These are phyloP conservation scores for Leptodirus hochenwartii DNA, from an alignment of 2,888 invertebrate genomes.

Conservation along the genomic window DNA sequence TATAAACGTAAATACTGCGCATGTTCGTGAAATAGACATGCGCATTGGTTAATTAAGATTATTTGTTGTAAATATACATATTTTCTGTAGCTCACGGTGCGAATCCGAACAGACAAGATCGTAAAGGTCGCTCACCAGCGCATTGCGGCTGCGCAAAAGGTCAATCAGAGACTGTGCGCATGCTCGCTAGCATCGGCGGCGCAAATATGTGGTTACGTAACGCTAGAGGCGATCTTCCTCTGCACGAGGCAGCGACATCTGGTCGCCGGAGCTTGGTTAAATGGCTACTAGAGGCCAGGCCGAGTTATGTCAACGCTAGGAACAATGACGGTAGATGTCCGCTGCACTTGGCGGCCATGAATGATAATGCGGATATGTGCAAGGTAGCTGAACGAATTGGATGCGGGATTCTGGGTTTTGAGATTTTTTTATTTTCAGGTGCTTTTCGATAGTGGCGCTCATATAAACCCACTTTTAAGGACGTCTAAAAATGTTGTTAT, in stretches of 20 bases:
- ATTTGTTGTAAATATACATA: neutral
- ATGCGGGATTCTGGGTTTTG: neutral
- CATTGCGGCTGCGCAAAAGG: conserved; percentile 95
- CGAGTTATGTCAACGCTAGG: conserved; percentile 67
- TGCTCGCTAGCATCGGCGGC: conserved; percentile 49
- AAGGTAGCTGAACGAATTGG: conserved; percentile 31
- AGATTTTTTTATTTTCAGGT: conserved; percentile 1
- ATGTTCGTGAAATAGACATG: too few species aligned
- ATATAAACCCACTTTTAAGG: too few species aligned
- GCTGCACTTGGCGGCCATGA: conserved; percentile 83
- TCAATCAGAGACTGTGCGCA: conserved; percentile 51
- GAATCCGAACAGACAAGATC: conserved; percentile 81
- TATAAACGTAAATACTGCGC: too few species aligned
- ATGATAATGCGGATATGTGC: conserved; percentile 87
- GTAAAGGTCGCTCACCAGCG: conserved; percentile 80
- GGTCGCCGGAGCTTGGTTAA: conserved; percentile 75
- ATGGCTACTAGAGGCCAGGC: conserved; percentile 71
- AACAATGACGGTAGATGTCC: conserved; percentile 89
- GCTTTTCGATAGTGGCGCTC: too few species aligned
- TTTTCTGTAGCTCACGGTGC: conserved; percentile 51
- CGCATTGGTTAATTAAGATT: conserved; percentile 1
- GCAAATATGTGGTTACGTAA: conserved; percentile 87
- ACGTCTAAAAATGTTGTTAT: conserved; percentile 55
- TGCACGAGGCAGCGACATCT: conserved; percentile 91
- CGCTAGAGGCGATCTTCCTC: conserved; percentile 82